These are phyloP conservation scores for Ophthalmotilapia sp. DNA, from an alignment of 2,113 vertebrate genomes.

Conservation along the genomic window DNA sequence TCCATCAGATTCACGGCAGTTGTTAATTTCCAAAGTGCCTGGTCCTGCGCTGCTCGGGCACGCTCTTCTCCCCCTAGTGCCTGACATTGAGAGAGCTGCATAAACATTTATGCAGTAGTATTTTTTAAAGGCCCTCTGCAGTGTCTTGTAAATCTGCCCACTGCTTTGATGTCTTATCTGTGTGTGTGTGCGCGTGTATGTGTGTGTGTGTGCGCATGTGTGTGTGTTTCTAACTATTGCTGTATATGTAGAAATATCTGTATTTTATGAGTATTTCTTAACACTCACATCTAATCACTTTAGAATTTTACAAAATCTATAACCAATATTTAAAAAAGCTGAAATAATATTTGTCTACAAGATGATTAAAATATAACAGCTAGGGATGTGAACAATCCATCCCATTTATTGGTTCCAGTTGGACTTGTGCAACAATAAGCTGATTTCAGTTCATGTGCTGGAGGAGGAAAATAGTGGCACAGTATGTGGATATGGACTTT, in stretches of 20 bases:
- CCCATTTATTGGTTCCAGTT: not conserved
- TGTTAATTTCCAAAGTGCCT: constrained; percentile 23
- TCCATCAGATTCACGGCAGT: constrained; percentile 26
- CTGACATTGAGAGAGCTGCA: constrained; percentile 61
- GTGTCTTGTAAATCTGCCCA: constrained; percentile 70
- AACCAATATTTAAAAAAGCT: not conserved
- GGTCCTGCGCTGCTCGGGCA: not conserved
- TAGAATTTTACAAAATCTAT: not conserved
- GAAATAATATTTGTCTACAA: not conserved
- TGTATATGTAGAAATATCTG: not conserved
- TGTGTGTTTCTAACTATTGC: not conserved
- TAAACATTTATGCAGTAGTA: constrained; percentile 76
- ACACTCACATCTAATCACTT: not conserved
- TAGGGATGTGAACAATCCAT: not conserved
- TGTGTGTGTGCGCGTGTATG: not conserved
- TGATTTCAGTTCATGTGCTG: not conserved
- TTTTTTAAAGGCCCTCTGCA: constrained; percentile 66
- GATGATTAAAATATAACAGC: not conserved
- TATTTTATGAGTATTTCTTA: not conserved
- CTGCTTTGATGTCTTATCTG: constrained; percentile 75
- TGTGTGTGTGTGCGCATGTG: not conserved
- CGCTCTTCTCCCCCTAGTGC: constrained; percentile 29
- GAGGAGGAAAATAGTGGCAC: not conserved
- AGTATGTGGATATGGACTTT: not conserved
- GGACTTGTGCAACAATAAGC: not conserved